Evolutionary conservation across 2,113 vertebrate species (phyloP), one percentile per base, ranked within the genome.

Genomic region (Echinops telfairi): DNA sequence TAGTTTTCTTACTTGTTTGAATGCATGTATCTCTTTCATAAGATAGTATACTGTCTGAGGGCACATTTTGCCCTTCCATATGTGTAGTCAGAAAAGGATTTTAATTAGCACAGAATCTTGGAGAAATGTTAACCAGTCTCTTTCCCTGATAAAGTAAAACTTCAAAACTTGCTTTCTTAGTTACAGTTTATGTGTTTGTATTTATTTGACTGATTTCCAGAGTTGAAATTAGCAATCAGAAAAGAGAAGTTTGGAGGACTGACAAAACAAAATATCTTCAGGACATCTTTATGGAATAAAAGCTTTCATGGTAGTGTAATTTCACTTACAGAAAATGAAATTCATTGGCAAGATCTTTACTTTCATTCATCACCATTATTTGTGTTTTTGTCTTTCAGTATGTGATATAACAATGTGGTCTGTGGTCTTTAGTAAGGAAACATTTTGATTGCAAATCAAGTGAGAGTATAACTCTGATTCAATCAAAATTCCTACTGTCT

Each of bases 141-240:
- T 80, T 89, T 95, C 71, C 29, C 64, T 19, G 86, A 19, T 57
- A 29, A 1, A 91, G 62, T 29, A 93, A 83, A 94, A 89, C 80
- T 90, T 88, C n/a, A 90, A 83, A 93, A 91, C 60, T 92, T 92
- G 53, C 36, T 95, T 94, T 57, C 93, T 90, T 77, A 90, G 31
- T 79, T 92, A 7, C 58, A 73, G 91, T 89, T 86, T 90, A 7
- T 86, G 47, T 89, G 15, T 91, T 96, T 96, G 36, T 97, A 86
- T 96, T 94, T 97, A 93, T 88, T 83, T 94, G 93, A 94, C 92
- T 97, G 83, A 94, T 92, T 94, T 97, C 88, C 94, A 95, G 71
- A 95, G 38, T 83, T 93, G 62, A 97, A 95, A 92, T 97, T 89
- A 95, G 92, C 83, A 96, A 96, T 96, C 93, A 97, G 91, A 91